Conservation (phyloP, 2,888 invertebrate genomes). For the Chrysolina haemoptera region DNA sequence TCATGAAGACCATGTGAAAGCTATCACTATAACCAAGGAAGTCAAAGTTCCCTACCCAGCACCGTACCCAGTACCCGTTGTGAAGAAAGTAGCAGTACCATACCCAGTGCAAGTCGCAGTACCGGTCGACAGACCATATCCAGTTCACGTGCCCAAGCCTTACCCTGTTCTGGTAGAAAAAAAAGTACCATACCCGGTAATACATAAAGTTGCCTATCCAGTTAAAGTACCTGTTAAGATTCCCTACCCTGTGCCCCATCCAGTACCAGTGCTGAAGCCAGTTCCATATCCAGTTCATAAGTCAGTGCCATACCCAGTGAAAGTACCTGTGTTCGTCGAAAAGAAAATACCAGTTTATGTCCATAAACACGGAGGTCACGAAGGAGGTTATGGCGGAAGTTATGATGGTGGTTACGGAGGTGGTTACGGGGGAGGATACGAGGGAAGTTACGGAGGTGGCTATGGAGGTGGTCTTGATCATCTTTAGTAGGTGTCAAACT, state of each 20-base stretch:
- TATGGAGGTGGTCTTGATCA: conserved; percentile 6
- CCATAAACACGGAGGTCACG: conserved; percentile 64
- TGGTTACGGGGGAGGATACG: conserved; percentile 40
- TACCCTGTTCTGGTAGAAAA: conserved; percentile 71
- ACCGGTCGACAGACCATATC: conserved; percentile 70
- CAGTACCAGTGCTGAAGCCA: conserved; percentile 63
- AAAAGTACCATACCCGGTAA: conserved; percentile 72
- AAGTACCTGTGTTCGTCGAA: conserved; percentile 69
- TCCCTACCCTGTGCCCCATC: conserved; percentile 70
- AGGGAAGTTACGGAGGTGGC: conserved; percentile 27
- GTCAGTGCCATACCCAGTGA: conserved; percentile 68
- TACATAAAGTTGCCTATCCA: conserved; percentile 72
- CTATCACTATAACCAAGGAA: conserved; percentile 69
- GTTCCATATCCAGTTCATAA: conserved; percentile 66
- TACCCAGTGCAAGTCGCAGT: conserved; percentile 68
- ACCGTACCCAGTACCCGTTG: conserved; percentile 72
- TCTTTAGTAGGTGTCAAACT: conserved; percentile 34
- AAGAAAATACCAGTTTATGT: conserved; percentile 70
- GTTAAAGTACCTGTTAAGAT: conserved; percentile 71
- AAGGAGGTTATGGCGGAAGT: conserved; percentile 52
- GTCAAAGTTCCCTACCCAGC: conserved; percentile 70
- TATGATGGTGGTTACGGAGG: conserved; percentile 47
- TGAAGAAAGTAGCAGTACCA: conserved; percentile 70
- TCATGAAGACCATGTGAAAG: conserved; percentile 57
- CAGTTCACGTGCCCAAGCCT: conserved; percentile 70